These are phyloP conservation scores for Pygoscelis antarcticus DNA, from an alignment of 2,113 vertebrate genomes.

Conservation along the genomic window DNA sequence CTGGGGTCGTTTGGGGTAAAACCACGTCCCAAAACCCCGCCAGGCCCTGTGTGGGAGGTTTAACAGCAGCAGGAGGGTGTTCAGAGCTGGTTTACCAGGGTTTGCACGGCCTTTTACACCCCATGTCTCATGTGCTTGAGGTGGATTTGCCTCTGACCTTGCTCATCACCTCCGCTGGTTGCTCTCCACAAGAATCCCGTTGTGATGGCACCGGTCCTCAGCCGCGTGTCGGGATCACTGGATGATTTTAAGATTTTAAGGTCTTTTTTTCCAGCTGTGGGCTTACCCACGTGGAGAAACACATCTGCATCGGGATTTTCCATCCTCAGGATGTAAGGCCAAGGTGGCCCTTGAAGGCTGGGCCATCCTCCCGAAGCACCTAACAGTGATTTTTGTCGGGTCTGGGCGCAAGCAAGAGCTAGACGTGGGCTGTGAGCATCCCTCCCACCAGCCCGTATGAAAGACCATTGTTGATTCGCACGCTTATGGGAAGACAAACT, in stretches of 20 bases:
- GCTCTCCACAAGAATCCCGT: neutral
- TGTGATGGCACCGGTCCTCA: neutral
- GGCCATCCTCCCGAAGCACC: rapidly evolving
- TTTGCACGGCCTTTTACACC: neutral
- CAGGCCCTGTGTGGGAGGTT: neutral
- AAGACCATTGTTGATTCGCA: neutral
- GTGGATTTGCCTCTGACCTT: neutral
- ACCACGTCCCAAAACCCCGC: rapidly evolving
- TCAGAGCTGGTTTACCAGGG: neutral
- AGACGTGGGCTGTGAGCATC: neutral
- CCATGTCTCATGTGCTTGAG: neutral
- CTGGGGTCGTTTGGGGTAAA: neutral
- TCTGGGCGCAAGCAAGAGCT: neutral
- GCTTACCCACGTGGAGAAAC: neutral
- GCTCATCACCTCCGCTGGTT: neutral
- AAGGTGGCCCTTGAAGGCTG: neutral
- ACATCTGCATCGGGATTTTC: neutral
- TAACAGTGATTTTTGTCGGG: neutral
- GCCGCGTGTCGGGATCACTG: neutral
- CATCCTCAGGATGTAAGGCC: neutral
- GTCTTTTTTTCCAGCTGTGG: neutral
- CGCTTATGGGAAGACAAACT: neutral
- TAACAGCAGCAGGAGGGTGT: neutral
- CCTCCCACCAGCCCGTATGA: rapidly evolving
- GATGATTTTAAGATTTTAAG: neutral